Evolutionary conservation across 2,113 vertebrate species (phyloP).

Genomic region (Chitala chitala): DNA sequence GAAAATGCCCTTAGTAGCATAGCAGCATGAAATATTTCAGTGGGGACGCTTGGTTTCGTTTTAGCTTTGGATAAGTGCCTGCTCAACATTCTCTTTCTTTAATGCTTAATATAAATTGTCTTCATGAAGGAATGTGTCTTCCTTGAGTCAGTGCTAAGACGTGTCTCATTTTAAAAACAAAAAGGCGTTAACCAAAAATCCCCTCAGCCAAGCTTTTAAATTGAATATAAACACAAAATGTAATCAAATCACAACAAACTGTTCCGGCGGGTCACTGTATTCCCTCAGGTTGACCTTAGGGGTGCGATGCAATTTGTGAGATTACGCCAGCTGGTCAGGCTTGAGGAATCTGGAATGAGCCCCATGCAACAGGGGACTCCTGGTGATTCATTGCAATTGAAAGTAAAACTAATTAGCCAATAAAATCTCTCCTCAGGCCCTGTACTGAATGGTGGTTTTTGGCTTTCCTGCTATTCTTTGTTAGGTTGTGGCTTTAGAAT

Average conservation of each 20-base stretch:
- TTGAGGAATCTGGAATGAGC: background rate
- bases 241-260: slow-evolving; percentile 2
- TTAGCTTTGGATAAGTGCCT: no score
- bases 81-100: no score
- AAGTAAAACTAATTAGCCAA: slow-evolving; percentile 8
- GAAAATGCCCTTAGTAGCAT: no score
- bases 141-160: no score
- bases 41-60: no score
- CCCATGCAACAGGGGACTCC: background rate
- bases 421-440: background rate
- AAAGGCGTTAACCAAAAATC: background rate
- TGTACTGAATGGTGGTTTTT: background rate
- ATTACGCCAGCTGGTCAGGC: slow-evolving; percentile 12
- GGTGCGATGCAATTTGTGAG: slow-evolving; percentile 1
- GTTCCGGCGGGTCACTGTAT: background rate
- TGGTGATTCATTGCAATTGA: background rate
- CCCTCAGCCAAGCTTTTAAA: background rate
- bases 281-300: background rate
- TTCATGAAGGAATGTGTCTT: no score
- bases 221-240: slow-evolving; percentile 7
- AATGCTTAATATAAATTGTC: no score
- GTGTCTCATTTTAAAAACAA: no score
- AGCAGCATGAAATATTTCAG: no score
- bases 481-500: background rate
- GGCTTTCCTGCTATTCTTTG: background rate